These are phyloP conservation scores for Helogale parvula DNA, from an alignment of 2,113 vertebrate species.

Conservation along the genomic window DNA sequence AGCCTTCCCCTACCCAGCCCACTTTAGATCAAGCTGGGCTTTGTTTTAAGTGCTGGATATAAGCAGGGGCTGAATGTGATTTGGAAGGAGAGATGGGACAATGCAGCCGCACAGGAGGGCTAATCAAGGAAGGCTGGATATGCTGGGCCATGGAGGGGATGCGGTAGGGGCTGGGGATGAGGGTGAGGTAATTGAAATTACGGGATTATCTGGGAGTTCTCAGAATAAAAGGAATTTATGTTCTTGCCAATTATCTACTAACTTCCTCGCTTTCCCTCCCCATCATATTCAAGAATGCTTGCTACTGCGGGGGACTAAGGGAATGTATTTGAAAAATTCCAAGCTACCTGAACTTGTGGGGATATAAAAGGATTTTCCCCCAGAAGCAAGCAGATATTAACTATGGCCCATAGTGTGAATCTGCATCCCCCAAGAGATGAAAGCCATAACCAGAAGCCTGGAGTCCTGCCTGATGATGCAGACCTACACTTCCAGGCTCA, in stretches of 20 bases:
- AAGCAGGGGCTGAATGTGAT: neutral
- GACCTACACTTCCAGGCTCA: neutral
- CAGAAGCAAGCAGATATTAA: neutral
- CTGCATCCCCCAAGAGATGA: neutral
- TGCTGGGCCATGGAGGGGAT: no score
- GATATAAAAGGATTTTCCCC: neutral
- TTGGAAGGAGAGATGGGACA: neutral
- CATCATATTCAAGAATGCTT: neutral
- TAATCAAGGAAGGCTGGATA: neutral
- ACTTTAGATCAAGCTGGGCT: neutral
- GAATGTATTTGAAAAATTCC: neutral
- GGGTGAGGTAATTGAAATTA: fast-evolving
- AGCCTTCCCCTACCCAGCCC: neutral
- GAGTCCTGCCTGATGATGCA: neutral
- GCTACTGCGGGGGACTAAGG: neutral
- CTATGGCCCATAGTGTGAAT: fast-evolving
- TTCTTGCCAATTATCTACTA: neutral
- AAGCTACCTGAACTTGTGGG: neutral
- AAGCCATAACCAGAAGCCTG: neutral
- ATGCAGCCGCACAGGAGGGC: fast-evolving
- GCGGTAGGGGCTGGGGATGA: neutral
- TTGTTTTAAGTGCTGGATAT: neutral
- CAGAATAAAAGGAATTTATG: neutral
- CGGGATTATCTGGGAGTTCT: neutral
- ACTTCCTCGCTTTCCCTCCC: neutral